Base-by-base conservation (phyloP, 2,797 vertebrate species). In the Bradypodion pumilum region DNA sequence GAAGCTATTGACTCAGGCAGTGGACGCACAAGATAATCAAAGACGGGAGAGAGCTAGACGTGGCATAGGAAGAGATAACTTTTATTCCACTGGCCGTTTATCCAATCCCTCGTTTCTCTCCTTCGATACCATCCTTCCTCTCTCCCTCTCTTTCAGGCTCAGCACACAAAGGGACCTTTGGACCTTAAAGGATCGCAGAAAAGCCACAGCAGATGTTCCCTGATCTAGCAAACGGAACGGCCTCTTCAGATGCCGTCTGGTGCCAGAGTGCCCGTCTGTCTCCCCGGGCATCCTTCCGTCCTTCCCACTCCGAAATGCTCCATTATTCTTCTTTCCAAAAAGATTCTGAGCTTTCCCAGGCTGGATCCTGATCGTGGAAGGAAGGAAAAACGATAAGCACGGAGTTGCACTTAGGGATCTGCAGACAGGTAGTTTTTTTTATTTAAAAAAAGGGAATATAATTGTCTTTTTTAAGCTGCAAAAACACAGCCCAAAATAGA, bases 121-220 rank as follows among this genome's bases (percentile, higher is more conserved):
- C 46, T 8, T 13, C 1, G 56, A 72, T 80, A 74, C 68, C 23
- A 35, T 7, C 16, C 42, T 27, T 8, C n/a, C n/a, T n/a, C 49
- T 32, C n/a, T n/a, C 49, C 32, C n/a, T 42, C 46, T 82, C 15
- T 59, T 82, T 4, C 76, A 95, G 95, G 92, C 84, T 62, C 92
- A 87, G 15, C 86, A 86, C 74, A 70, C n/a, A 83, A 93, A 90
- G 75, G 40, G 86, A 49, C 81, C 42, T 37, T 12, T 90, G 84
- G 91, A 94, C 60, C 83, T 94, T 73, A 89, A 91, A 82, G 62
- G 78, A 6, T 82, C 89, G 0, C 84, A 88, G 85, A 95, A 92
- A 80, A 85, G 73, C 4, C 68, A 87, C 82, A 89, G 37, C 60
- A 95, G 91, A 82, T 96, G 95, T 83, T 90, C 92, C 59, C 6